Evolutionary conservation across 2,797 vertebrate species (phyloP).

Genomic region (Rhinichthys osculus): DNA sequence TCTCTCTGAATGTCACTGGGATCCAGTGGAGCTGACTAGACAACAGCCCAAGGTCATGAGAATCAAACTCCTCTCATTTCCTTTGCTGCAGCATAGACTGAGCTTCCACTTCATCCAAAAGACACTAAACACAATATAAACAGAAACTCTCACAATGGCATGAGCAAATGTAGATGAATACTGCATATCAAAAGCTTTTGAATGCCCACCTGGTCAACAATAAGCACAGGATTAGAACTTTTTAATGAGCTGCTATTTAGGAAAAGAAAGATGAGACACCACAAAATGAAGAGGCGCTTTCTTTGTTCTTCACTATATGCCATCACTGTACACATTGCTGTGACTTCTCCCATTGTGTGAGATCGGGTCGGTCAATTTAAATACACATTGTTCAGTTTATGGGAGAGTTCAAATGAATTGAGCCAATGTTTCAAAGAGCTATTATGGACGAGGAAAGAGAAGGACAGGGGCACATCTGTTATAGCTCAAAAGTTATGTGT

Average conservation of each 20-base stretch:
- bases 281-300: conserved; percentile 28
- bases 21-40: conserved; percentile 57
- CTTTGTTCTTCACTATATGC: conserved; percentile 24
- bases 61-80: conserved; percentile 46
- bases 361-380: conserved; percentile 1
- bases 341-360: conserved; percentile 20
- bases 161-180: background rate
- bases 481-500: conserved; percentile 20
- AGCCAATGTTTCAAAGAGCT: conserved; percentile 27
- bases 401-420: conserved; percentile 39
- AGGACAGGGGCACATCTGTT: conserved; percentile 14
- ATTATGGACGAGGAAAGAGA: conserved; percentile 20
- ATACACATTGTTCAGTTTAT: conserved; percentile 36
- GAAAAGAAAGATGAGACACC: conserved; percentile 8
- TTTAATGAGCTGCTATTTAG: background rate
- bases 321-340: conserved; percentile 8
- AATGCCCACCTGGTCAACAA: conserved; percentile 19
- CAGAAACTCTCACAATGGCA: background rate
- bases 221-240: background rate
- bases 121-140: background rate
- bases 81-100: conserved; percentile 19
- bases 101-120: conserved; percentile 19
- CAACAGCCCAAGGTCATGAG: conserved; percentile 56
- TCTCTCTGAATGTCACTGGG: conserved; percentile 34
- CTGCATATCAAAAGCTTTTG: background rate